Evolutionary conservation across 2,888 invertebrate genomes (phyloP), one percentile per base, ranked within the genome.

Genomic region (Entomobrya proxima): DNA sequence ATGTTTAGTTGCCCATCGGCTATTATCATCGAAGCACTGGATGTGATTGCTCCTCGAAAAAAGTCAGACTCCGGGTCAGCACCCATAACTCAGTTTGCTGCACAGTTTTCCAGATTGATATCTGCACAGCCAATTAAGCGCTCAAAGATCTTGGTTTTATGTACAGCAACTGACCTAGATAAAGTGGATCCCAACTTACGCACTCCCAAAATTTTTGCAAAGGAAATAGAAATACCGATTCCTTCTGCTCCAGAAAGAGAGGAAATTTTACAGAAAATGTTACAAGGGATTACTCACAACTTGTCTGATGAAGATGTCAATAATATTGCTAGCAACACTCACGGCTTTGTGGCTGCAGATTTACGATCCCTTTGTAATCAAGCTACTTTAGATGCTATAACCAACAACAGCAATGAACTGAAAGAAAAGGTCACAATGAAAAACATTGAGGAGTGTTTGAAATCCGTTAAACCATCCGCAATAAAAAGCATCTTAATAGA

Each of bases 291-390:
- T 2, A 92, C 93, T 0, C 94, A 95, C 90, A 92, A 92, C 83
- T 91, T 97, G 30, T 92, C 91, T 2, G 91, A 92, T 0, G 91
- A 93, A 7, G 94, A 95, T 27, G 92, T 96, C 9, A 92, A 93
- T 86, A 92, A 85, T 0, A 93, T 97, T 78, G 94, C 97, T 0
- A 93, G 94, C 86, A 92, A 94, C 64, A 95, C 97, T 6, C 98
- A 98, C 92, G 98, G 98, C 0, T 98, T 95, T 93, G 97, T 98
- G 0, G 97, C 96, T 6, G 96, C 96, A 0, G 98, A 98, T 93
- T 92, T 98, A 74, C 94, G 94, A 0, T 95, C 95, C 85, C 92
- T 98, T 0, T 95, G 96, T 89, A 95, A 95, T 9, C 94, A 95
- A 91, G 96, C 97, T 3, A 93, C 94, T 13, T 92, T 95, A 91